Evolutionary conservation across 1,140 invertebrate genomes (phyloP).

Genomic region (Plutomurus gul): DNA sequence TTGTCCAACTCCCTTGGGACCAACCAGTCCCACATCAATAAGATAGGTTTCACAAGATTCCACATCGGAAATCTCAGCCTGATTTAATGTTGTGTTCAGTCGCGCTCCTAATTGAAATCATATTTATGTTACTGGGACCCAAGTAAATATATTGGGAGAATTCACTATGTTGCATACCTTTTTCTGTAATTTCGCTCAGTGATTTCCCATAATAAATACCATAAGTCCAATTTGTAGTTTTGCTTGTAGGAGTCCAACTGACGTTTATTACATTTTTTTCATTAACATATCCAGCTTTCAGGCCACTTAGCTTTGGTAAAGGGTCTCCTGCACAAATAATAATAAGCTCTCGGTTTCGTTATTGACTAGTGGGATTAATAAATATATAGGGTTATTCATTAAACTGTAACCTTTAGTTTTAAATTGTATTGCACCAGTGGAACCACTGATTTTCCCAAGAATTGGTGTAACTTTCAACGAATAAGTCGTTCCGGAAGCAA

Average conservation of each 20-base stretch:
- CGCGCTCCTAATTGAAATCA: neutral
- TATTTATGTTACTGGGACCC: neutral
- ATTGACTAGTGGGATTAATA: too few species aligned
- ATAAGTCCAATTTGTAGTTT: slow-evolving; percentile 58
- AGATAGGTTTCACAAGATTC: slow-evolving; percentile 74
- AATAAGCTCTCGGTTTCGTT: too few species aligned
- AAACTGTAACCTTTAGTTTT: slow-evolving; percentile 62
- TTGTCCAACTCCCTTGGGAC: slow-evolving; percentile 64
- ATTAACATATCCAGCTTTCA: slow-evolving; percentile 55
- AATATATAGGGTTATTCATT: too few species aligned
- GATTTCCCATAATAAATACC: slow-evolving; percentile 55
- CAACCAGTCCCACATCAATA: slow-evolving; percentile 68
- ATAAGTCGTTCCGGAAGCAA: slow-evolving; percentile 66
- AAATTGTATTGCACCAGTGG: slow-evolving; percentile 60
- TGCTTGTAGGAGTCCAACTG: slow-evolving; percentile 41
- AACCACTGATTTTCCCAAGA: slow-evolving; percentile 66
- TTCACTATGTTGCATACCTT: slow-evolving; percentile 6
- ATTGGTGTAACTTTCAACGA: slow-evolving; percentile 67
- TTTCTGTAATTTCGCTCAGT: slow-evolving; percentile 27
- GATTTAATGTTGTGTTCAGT: neutral
- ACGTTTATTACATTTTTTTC: slow-evolving; percentile 55
- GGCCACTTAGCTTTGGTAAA: slow-evolving; percentile 63
- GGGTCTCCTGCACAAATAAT: slow-evolving; percentile 57
- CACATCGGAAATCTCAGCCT: slow-evolving; percentile 57
- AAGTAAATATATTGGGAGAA: neutral